Percentiles rank a stretch among this genome's conserved stretches.
phyloP scores from a whole-genome alignment of 2,797 vertebrate species.

The Peromyscus nudipes region DNA sequence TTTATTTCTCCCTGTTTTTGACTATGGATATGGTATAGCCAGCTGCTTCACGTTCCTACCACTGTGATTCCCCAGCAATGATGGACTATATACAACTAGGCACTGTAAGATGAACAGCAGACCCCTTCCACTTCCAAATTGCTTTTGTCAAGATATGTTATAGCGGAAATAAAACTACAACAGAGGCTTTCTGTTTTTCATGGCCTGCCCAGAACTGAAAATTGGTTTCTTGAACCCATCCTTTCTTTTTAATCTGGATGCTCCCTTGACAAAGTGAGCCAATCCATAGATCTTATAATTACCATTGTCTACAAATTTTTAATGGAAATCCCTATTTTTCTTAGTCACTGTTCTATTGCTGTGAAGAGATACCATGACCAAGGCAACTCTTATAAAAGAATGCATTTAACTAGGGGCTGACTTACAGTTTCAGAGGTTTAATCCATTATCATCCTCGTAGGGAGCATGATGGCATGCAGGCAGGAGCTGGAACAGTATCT shows the following conservation, averaged over 20 bases:
- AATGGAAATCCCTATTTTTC: neutral
- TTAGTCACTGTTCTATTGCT: neutral
- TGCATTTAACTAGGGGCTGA: neutral
- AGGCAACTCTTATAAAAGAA: neutral
- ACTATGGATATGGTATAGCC: neutral
- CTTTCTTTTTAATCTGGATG: neutral
- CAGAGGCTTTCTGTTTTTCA: conserved; percentile 11
- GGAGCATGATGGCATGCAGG: neutral
- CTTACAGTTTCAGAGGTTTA: neutral
- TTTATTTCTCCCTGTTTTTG: neutral
- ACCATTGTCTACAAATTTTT: neutral
- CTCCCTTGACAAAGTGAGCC: neutral
- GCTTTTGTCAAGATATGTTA: neutral
- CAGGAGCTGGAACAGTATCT: neutral
- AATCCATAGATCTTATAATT: neutral
- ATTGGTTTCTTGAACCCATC: neutral
- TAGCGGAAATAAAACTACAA: neutral
- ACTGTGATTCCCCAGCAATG: neutral
- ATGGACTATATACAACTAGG: neutral
- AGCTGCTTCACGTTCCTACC: neutral
- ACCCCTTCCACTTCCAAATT: too few species aligned
- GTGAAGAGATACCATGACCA: neutral
- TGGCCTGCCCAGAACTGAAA: neutral
- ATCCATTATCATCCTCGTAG: neutral
- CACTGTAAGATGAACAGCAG: too few species aligned